Evolutionary conservation across 2,888 invertebrate species (phyloP), one percentile per base, ranked within the genome.

Genomic region (Hypolimnas misippus): DNA sequence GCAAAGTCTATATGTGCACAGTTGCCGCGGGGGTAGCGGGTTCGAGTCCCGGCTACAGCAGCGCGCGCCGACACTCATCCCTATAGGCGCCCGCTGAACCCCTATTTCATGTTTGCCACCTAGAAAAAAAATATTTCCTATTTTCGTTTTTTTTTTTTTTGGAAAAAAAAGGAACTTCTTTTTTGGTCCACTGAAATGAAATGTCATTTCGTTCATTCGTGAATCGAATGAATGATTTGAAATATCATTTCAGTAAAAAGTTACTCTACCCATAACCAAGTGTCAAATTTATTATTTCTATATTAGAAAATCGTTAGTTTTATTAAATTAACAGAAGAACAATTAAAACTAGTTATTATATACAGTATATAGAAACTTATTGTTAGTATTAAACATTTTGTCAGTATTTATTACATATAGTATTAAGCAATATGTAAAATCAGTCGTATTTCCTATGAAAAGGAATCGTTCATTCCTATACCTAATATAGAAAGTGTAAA

Each of bases 21-120:
- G 68, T 63, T 52, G 63, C 73, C 70, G 62, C 58, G 51, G 57
- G 64, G 65, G 65, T 62, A 49, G 61, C 71, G 65, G 68, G 67
- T 54, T 62, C 55, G 49, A 66, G 62, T 71, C 76, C 65, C 68
- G 75, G 83, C 89, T 90, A 90, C 84, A 90, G 89, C 70, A 89
- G 81, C 76, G 88, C 84, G 62, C 89, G 84, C 19, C 89, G 83
- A 60, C 87, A 84, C 72, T 89, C 89, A 74, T 87, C 89, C 69
- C 89, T 83, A 74, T 89, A 86, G 31, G 82, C 85, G 74, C 90
- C 88, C 82, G 87, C 82, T 66, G 76, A 79, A 50, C 89, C 89
- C 91, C 88, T 89, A 70, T 91, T 91, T 92, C 92, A 92, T 86
- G 92, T 92, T 76, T 92, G 92, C 92, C 92, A 92, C 73, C 92